These are phyloP conservation scores for Uropsilus gracilis DNA, from an alignment of 2,113 vertebrate genomes.

Conservation along the genomic window DNA sequence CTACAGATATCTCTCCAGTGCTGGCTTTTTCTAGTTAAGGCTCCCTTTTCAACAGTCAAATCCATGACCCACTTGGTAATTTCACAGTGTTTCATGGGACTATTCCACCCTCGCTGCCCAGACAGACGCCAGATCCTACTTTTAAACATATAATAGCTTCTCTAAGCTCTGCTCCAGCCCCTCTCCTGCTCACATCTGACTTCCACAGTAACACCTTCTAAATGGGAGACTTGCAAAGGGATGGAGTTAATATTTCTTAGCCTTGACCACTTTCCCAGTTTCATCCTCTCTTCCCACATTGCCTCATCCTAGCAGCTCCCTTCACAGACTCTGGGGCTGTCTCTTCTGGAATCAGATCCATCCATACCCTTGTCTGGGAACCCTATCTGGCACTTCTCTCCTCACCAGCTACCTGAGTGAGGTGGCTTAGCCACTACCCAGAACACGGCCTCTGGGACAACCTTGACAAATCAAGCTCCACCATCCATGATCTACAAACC, in stretches of 20 bases:
- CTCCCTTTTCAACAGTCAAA: background rate
- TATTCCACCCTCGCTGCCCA: background rate
- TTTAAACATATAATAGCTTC: background rate
- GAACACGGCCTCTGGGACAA: background rate
- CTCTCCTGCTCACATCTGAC: background rate
- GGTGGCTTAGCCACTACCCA: background rate
- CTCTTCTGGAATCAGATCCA: background rate
- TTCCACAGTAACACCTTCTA: background rate
- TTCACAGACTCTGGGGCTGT: background rate
- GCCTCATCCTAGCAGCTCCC: background rate
- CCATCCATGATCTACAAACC: background rate
- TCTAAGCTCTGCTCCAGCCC: background rate
- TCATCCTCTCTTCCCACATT: background rate
- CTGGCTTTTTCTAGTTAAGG: background rate
- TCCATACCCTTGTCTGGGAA: background rate
- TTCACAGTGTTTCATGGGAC: background rate
- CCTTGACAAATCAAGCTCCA: background rate
- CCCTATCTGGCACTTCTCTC: background rate
- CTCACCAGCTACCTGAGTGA: fast-evolving
- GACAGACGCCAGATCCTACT: background rate
- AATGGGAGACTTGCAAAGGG: background rate
- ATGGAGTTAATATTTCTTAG: background rate
- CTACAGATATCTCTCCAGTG: background rate
- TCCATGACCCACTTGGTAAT: background rate
- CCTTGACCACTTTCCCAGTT: background rate